Evolutionary conservation across 92 coral and sea anemone genomes (phyloP), one percentile per base, ranked within the genome.

Genomic region (Chrysogorgia sp.): DNA sequence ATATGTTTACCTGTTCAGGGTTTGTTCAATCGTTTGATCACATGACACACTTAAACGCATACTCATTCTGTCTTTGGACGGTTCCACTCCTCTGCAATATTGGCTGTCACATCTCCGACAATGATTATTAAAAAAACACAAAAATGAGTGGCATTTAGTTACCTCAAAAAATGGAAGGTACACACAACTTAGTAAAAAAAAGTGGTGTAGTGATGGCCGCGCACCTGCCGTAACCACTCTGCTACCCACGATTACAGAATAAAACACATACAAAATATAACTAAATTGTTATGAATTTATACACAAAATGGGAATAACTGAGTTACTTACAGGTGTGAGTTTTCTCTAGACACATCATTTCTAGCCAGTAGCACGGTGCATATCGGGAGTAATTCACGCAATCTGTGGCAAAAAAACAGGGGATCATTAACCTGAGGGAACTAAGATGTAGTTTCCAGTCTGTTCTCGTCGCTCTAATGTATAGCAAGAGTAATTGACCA

Each of bases 301-400:
- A 37, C n/a, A n/a, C 43, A 37, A 37, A 12, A 37, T 37, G 5
- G 43, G 12, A 37, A 37, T 5, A 12, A 37, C 43, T 37, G 43
- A 37, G 43, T 34, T 45, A 37, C 74, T 66, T 66, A 66, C 74
- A 66, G 50, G 74, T 49, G 20, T 66, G 74, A 66, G 74, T 66
- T 41, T 40, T 66, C 55, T 35, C 70, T 31, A 63, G 31, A 63
- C 70, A 63, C 70, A 63, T 28, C 70, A 63, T 63, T 63, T 63
- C 70, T 21, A 63, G 70, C 70, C 70, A 63, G 45, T 63, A 63
- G 45, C 70, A 63, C 43, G 70, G 70, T 33, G 70, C 43, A 41
- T 63, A 63, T 63, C 70, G 34, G n/a, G 70, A 63, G 70, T 63
- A 26, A 63, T 63, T 63, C 70, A 63, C 70, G 8, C 70, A 41